Base-by-base conservation (phyloP, 2,888 invertebrate species). In the Plagodis dolabraria region DNA sequence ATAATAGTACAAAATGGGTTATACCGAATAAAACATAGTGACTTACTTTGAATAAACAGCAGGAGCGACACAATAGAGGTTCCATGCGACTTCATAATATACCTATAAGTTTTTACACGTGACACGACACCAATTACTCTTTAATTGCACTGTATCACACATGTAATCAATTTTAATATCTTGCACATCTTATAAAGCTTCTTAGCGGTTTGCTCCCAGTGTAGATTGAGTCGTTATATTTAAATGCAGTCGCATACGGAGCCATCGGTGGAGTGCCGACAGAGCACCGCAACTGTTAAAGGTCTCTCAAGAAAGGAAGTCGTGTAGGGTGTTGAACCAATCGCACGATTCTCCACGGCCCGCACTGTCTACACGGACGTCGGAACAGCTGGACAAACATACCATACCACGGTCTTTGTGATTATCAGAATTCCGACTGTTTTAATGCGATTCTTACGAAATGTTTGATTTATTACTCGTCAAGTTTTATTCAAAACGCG, bases 371-470 rank as follows among this genome's bases (percentile, higher is more conserved):
- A 66, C 54, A 68, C 62, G 48, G 51, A 60, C 56, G 64, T 67
- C 67, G 58, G 47, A 63, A 68, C 87, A 86, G 73, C 86, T 87
- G 87, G 76, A 65, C 71, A 85, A 86, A 86, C 72, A 85, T 61
- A 65, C 71, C 71, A 67, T 54, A 68, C 52, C 35, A 53, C 61
- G 33, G 60, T 63, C 63, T 70, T 70, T 68, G 58, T 64, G 62
- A 70, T 67, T 66, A 57, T 49, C 64, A 60, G 60, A 48, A 56
- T 61, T 60, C 33, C 45, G 44, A 42, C 12, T 44, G 52, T 48
- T 58, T 54, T 51, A 63, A 56, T 55, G 47, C 51, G 52, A 53
- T 40, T 51, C 48, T 42, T 56, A 55, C 42, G 33, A 44, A 54
- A 45, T 52, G 53, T 42, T 53, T 60, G 52, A 61, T 57, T 61